Percentiles rank a stretch among this genome's conserved stretches.
Evolutionary conservation across 2,113 vertebrate species (phyloP).

Genomic region (Aspidoscelis tigris): DNA sequence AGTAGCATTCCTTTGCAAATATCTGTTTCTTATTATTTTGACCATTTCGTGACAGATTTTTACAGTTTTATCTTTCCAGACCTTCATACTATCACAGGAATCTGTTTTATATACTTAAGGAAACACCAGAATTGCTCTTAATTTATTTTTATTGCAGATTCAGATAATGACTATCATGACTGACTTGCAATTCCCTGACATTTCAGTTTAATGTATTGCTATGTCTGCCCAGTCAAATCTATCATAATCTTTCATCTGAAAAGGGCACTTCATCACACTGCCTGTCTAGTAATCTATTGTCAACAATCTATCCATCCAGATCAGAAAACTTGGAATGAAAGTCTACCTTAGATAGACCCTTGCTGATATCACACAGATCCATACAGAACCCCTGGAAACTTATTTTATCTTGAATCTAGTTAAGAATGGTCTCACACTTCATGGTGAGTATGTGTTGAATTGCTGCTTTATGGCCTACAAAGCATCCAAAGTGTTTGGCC

Average conservation of each 20-base stretch:
- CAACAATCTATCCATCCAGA: background rate
- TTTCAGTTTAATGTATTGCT: conserved; percentile 21
- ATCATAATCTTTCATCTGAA: conserved; percentile 27
- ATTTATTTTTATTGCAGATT: conserved; percentile 45
- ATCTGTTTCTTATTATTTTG: conserved; percentile 31
- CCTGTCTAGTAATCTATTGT: background rate
- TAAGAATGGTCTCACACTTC: background rate
- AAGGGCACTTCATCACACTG: conserved; percentile 21
- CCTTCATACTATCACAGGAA: conserved; percentile 26
- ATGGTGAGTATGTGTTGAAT: background rate
- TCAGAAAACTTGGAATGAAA: background rate
- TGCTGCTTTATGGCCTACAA: background rate
- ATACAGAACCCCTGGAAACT: background rate
- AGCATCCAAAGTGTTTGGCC: background rate
- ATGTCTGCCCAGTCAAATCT: conserved; percentile 21
- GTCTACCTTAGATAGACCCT: background rate
- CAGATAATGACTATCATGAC: conserved; percentile 13
- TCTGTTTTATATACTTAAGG: conserved; percentile 39
- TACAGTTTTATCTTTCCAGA: conserved; percentile 30
- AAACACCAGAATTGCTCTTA: conserved; percentile 16
- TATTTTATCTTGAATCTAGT: background rate
- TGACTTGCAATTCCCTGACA: conserved; percentile 8
- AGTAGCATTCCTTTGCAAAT: conserved; percentile 22
- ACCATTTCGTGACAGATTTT: conserved; percentile 25
- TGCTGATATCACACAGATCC: background rate